Percentiles rank a stretch among this genome's conserved stretches.
phyloP scores from a whole-genome alignment of 1,140 invertebrate species.

The Pseudomyrmex concolor region DNA sequence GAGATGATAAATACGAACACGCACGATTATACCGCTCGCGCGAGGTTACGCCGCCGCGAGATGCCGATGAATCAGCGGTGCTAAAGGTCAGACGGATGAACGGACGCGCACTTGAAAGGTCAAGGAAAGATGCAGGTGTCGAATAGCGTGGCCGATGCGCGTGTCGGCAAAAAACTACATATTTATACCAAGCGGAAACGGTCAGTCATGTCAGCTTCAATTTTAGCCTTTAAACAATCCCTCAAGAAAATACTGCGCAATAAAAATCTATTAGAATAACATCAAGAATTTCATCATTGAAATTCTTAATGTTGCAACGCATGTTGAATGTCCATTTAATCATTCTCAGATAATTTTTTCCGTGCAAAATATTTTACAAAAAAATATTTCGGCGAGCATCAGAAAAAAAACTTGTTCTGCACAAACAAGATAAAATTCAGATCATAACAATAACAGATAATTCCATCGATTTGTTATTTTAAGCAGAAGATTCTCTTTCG shows the following conservation, averaged over 20 bases:
- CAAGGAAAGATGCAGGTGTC: constrained; percentile 67
- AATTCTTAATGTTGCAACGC: no score
- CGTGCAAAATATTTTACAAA: background rate
- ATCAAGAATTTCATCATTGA: constrained; percentile 13
- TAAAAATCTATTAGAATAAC: background rate
- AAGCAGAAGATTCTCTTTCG: background rate
- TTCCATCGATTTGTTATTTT: background rate
- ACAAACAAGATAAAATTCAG: constrained; percentile 9
- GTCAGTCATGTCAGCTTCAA: constrained; percentile 41
- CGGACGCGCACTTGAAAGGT: constrained; percentile 68
- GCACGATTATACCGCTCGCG: constrained; percentile 63
- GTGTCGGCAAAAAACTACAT: constrained; percentile 45
- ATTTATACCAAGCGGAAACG: constrained; percentile 35
- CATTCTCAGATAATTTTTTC: background rate
- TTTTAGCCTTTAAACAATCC: constrained; percentile 4
- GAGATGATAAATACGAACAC: constrained; percentile 72
- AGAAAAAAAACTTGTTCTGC: background rate
- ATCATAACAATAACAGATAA: background rate
- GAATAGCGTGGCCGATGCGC: constrained; percentile 9
- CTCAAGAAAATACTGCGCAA: background rate
- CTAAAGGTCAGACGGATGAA: constrained; percentile 71
- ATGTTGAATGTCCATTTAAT: background rate
- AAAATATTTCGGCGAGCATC: background rate
- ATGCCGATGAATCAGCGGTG: constrained; percentile 73
- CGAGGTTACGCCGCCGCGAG: constrained; percentile 62